Evolutionary conservation across 2,888 invertebrate species (phyloP).

Genomic region (Hoplodrina blanda): DNA sequence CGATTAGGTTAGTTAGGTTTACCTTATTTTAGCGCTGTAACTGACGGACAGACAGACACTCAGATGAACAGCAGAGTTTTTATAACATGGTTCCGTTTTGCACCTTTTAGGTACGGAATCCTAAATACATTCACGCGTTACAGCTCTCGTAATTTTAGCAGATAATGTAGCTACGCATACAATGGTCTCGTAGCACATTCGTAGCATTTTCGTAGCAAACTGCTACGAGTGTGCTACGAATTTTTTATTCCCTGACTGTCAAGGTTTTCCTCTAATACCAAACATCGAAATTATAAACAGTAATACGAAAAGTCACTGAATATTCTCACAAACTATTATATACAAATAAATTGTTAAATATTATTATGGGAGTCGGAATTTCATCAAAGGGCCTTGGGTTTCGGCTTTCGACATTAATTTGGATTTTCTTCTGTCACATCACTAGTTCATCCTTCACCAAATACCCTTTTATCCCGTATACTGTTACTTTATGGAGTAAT

Average conservation of each 20-base stretch:
- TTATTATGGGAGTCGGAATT: neutral
- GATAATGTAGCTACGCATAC: neutral
- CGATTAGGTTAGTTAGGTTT: no score
- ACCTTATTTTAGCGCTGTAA: no score
- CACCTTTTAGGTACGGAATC: no score
- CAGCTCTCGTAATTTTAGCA: neutral
- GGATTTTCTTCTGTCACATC: conserved; percentile 20
- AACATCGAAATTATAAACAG: neutral
- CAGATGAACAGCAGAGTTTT: no score
- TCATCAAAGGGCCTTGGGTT: neutral
- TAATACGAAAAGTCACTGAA: neutral
- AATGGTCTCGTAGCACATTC: neutral
- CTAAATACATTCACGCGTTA: neutral
- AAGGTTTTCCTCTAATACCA: neutral
- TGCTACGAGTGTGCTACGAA: conserved; percentile 15
- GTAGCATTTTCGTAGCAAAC: conserved; percentile 8
- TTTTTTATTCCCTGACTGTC: neutral
- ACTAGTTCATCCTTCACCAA: conserved; percentile 34
- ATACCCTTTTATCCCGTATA: conserved; percentile 34
- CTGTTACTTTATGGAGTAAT: conserved; percentile 37
- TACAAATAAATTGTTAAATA: neutral
- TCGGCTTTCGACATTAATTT: conserved; percentile 4
- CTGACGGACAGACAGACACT: no score
- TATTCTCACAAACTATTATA: neutral
- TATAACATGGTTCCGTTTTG: no score